Evolutionary conservation across 2,888 invertebrate species (phyloP).

Genomic region (Diploptera punctata): DNA sequence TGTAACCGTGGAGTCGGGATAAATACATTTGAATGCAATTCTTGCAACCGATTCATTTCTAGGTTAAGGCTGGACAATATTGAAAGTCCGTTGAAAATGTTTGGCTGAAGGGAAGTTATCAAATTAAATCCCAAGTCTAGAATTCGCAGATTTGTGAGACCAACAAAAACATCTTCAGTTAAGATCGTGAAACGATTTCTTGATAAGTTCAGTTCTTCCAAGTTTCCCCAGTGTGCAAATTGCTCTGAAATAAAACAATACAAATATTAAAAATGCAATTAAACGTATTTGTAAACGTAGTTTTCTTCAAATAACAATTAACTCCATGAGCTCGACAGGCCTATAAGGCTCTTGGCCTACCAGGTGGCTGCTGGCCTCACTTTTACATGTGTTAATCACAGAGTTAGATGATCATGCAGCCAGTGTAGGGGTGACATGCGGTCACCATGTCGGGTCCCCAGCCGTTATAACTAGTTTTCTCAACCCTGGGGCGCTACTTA

Average conservation of each 20-base stretch:
- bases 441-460: no score
- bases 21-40: not conserved
- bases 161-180: not conserved
- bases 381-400: no score
- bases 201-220: constrained; percentile 19
- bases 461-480: no score
- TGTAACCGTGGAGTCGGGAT: not conserved
- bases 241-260: constrained; percentile 6
- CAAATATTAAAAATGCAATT: no score
- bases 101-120: not conserved
- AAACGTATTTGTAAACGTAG: no score
- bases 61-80: constrained; percentile 1
- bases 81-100: constrained; percentile 1
- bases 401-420: no score
- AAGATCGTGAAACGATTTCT: constrained; percentile 15
- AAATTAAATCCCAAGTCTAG: constrained; percentile 29
- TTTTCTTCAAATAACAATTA: no score
- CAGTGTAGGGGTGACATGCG: no score
- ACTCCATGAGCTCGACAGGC: no score
- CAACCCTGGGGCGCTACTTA: no score
- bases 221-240: constrained; percentile 9
- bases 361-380: no score
- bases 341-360: no score
- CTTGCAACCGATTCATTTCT: not conserved
- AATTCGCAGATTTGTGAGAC: constrained; percentile 13